phyloP scores from a whole-genome alignment of 2,888 invertebrate species.

The Tridacna crocea region DNA sequence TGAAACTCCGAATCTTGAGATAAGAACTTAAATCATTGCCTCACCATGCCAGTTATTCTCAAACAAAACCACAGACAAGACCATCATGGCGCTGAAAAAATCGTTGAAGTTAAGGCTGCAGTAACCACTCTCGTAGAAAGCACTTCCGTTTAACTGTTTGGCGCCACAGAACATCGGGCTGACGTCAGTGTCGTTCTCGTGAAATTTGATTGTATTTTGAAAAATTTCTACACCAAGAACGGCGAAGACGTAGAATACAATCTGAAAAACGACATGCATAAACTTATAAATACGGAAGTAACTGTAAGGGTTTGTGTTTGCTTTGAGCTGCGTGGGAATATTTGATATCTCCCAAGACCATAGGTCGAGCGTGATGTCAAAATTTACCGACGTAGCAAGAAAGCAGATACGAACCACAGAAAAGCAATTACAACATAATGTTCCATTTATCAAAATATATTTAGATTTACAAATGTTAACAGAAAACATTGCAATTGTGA shows the following conservation, averaged over 20 bases:
- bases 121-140: conserved; percentile 82
- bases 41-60: conserved; percentile 86
- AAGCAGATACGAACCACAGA: too few relatives aligned
- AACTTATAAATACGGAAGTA: too few relatives aligned
- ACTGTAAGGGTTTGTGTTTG: too few relatives aligned
- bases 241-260: conserved; percentile 84
- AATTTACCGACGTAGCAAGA: too few relatives aligned
- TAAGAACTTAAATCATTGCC: neutral
- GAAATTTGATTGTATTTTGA: conserved; percentile 75
- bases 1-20: too few relatives aligned
- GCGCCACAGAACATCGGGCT: conserved; percentile 79
- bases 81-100: conserved; percentile 82
- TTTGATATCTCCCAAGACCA: too few relatives aligned
- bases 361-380: too few relatives aligned
- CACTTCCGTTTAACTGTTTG: conserved; percentile 76
- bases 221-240: conserved; percentile 85
- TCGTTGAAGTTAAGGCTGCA: conserved; percentile 85
- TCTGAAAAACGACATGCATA: conserved; percentile 70
- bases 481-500: too few relatives aligned
- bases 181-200: conserved; percentile 59
- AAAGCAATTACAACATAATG: too few relatives aligned
- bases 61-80: conserved; percentile 85
- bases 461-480: too few relatives aligned
- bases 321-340: too few relatives aligned
- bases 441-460: too few relatives aligned